These are phyloP conservation scores for Papilio glaucus DNA, from an alignment of 1,140 invertebrate species.

Conservation along the genomic window DNA sequence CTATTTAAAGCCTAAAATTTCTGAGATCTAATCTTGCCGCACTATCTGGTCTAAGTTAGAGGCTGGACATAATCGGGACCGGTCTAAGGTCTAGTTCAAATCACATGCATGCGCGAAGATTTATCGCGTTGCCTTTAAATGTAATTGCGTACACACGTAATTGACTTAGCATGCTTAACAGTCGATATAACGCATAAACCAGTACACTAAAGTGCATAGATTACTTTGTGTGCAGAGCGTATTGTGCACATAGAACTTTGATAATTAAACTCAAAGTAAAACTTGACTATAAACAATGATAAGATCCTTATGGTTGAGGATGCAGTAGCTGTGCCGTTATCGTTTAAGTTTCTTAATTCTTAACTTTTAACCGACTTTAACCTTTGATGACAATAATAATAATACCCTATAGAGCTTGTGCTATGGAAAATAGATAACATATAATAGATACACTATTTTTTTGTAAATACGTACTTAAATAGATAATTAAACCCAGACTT, in stretches of 20 bases:
- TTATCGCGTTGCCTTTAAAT: slow-evolving; percentile 36
- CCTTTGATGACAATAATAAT: no score
- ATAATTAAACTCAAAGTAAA: neutral
- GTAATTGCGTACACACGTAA: slow-evolving; percentile 38
- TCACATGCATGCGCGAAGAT: slow-evolving; percentile 29
- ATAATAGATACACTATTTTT: no score
- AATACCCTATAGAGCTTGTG: no score
- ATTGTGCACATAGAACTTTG: neutral
- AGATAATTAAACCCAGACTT: no score
- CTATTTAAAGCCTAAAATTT: neutral
- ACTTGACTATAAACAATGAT: no score
- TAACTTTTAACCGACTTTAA: no score
- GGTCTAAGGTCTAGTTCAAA: slow-evolving; percentile 38
- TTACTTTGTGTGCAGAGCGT: neutral
- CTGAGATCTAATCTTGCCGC: slow-evolving; percentile 9
- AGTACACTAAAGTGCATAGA: slow-evolving; percentile 4
- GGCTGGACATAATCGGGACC: slow-evolving; percentile 26
- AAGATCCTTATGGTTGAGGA: no score
- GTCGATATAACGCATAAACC: slow-evolving; percentile 20
- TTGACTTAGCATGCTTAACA: slow-evolving; percentile 38
- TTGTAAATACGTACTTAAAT: no score
- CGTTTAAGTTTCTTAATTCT: no score
- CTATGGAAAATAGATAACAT: no score
- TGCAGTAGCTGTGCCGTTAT: no score
- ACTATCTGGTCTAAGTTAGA: slow-evolving; percentile 20